Conservation (phyloP, 2,113 vertebrate species). For the Poeciliopsis turrubarensis region DNA sequence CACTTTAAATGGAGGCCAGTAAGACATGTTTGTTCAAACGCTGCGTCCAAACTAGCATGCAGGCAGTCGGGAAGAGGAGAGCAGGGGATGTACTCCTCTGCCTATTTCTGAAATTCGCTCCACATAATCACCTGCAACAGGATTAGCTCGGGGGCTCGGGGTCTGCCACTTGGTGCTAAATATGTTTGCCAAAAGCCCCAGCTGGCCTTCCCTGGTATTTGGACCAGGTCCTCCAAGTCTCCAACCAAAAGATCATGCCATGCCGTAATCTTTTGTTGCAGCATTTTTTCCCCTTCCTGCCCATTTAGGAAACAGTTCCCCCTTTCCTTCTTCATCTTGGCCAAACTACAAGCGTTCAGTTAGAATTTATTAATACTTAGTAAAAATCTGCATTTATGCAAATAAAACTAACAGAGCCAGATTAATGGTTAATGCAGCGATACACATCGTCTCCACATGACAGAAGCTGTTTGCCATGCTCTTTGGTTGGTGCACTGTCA, state of each 20-base stretch:
- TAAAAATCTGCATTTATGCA: constrained; percentile 13
- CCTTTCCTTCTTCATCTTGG: constrained; percentile 33
- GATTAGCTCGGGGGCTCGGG: constrained; percentile 65
- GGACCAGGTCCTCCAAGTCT: constrained; percentile 63
- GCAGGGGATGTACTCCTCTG: constrained; percentile 32
- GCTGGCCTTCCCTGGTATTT: constrained; percentile 67
- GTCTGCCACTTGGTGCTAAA: constrained; percentile 70
- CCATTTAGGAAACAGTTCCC: constrained; percentile 36
- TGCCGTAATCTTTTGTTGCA: constrained; percentile 47
- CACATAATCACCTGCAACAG: constrained; percentile 69
- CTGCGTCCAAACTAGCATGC: constrained; percentile 5
- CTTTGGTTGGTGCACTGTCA: constrained; percentile 32
- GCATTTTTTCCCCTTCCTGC: constrained; percentile 29
- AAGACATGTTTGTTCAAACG: neutral
- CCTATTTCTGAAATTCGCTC: constrained; percentile 58
- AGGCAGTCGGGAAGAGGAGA: constrained; percentile 19
- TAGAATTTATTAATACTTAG: neutral
- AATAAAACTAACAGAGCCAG: neutral
- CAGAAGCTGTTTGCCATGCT: constrained; percentile 7
- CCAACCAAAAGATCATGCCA: constrained; percentile 34
- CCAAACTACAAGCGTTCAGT: constrained; percentile 4
- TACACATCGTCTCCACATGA: constrained; percentile 10
- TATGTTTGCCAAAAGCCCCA: constrained; percentile 73
- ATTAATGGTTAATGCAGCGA: neutral
- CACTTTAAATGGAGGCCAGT: neutral